Evolutionary conservation across 2,113 vertebrate genomes (phyloP).

Genomic region (Pipra filicauda): DNA sequence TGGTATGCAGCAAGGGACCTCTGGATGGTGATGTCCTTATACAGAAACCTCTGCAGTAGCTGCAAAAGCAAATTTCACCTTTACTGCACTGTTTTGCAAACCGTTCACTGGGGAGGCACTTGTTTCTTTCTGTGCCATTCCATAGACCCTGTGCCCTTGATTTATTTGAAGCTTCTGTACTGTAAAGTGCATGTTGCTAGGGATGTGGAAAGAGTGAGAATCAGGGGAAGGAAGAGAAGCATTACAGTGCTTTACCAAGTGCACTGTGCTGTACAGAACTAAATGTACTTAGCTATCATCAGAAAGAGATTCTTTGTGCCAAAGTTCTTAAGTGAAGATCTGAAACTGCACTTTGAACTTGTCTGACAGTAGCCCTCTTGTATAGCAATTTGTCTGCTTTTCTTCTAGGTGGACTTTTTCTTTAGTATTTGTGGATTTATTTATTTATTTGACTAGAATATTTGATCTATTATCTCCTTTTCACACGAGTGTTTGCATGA

Average conservation of each 20-base stretch:
- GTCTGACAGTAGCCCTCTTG: neutral
- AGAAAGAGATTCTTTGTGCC: neutral
- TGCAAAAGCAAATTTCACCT: neutral
- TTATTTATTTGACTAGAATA: neutral
- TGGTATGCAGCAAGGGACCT: neutral
- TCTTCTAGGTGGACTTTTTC: neutral
- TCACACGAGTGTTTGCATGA: neutral
- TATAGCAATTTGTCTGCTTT: neutral
- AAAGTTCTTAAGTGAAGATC: neutral
- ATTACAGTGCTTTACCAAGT: neutral
- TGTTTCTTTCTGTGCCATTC: neutral
- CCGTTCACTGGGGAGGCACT: neutral
- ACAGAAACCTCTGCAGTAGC: neutral
- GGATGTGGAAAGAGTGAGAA: neutral
- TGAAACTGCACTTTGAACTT: neutral
- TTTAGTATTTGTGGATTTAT: neutral
- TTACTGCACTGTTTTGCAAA: neutral
- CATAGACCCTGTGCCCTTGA: neutral
- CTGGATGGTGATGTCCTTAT: neutral
- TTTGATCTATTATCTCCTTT: neutral
- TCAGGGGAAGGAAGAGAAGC: neutral
- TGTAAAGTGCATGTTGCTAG: fast-evolving
- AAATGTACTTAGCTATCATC: neutral
- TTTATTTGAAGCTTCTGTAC: neutral
- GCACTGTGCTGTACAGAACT: neutral